Evolutionary conservation across 2,797 vertebrate species (phyloP).

Genomic region (Dendrocincla fuliginosa): DNA sequence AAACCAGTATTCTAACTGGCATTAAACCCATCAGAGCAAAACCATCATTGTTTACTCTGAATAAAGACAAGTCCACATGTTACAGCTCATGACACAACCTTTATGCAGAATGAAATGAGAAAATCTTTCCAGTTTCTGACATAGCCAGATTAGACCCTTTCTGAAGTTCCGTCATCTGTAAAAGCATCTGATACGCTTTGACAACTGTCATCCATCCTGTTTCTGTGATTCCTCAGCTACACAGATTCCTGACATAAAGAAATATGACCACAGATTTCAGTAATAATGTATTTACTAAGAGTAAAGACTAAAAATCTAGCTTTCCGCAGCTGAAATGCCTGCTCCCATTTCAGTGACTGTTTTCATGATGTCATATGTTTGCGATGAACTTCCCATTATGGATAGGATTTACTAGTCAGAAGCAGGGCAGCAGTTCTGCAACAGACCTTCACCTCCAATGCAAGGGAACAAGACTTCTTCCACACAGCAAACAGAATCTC

Average conservation of each 20-base stretch:
- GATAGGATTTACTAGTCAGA: not conserved
- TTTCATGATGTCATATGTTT: not conserved
- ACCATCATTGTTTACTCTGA: not conserved
- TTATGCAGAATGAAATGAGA: conserved; percentile 8
- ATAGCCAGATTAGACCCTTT: conserved; percentile 48
- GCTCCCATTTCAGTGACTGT: not conserved
- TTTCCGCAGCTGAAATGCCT: not conserved
- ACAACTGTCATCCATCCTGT: conserved; percentile 14
- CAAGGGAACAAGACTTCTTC: not conserved
- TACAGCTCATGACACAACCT: conserved; percentile 53
- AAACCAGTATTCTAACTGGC: conserved; percentile 19
- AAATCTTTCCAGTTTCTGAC: conserved; percentile 23
- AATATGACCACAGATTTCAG: not conserved
- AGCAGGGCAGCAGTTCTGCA: not conserved
- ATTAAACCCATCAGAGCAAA: conserved; percentile 48
- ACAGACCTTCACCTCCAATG: not conserved
- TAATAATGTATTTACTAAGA: not conserved
- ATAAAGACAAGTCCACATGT: not conserved
- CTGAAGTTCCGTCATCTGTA: conserved; percentile 55
- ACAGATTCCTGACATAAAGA: not conserved
- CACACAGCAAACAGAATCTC: not conserved
- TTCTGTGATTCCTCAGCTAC: conserved; percentile 4
- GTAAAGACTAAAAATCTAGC: not conserved
- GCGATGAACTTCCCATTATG: not conserved
- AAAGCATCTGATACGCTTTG: conserved; percentile 42